phyloP scores from a whole-genome alignment of 2,797 vertebrate genomes.

The Bradypus variegatus region DNA sequence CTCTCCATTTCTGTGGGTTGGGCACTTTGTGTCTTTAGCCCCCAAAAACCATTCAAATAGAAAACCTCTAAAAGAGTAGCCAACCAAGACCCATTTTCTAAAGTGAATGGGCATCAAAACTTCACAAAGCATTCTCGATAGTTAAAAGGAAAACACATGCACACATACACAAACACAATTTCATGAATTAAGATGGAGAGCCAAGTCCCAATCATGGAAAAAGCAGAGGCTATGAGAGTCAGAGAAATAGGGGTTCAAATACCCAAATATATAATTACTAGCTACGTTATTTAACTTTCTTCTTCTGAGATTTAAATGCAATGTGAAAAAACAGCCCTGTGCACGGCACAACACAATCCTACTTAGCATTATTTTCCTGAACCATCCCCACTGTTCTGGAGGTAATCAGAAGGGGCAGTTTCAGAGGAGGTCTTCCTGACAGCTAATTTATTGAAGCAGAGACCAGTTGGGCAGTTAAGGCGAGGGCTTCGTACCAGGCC shows the following conservation, averaged over 20 bases:
- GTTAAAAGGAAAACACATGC: background rate
- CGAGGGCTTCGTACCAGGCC: background rate
- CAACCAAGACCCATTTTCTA: conserved; percentile 28
- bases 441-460: background rate
- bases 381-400: background rate
- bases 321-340: background rate
- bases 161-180: background rate
- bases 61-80: background rate
- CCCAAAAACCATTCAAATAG: conserved; percentile 1
- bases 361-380: background rate
- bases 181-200: background rate
- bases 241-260: background rate
- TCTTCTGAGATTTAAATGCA: background rate
- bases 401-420: background rate
- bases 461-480: background rate
- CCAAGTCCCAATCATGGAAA: background rate
- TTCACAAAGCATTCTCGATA: background rate
- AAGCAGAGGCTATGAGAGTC: background rate
- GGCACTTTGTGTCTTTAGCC: conserved; percentile 18
- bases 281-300: background rate
- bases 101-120: conserved; percentile 20
- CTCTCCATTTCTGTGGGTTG: conserved; percentile 15
- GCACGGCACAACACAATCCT: background rate
- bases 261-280: background rate
- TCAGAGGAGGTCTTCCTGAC: background rate